Conservation (phyloP, 2,797 vertebrate genomes). For the Microtus californicus region DNA sequence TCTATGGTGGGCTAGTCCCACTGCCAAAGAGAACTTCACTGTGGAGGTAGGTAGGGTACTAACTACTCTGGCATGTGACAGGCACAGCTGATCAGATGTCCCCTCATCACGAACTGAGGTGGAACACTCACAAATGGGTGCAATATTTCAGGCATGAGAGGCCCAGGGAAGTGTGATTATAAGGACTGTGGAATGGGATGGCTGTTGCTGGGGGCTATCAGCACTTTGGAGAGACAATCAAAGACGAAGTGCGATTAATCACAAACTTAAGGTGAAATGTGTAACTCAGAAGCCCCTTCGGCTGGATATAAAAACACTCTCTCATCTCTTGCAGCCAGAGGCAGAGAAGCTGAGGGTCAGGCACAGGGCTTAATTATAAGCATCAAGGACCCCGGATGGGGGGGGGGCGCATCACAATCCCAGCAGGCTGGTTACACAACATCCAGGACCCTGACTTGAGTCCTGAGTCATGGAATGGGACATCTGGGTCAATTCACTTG, state of each 20-base stretch:
- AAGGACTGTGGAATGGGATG: slow-evolving; percentile 13
- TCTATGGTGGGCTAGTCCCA: background rate
- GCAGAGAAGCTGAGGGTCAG: slow-evolving; percentile 54
- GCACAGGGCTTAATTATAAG: slow-evolving; percentile 56
- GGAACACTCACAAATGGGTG: background rate
- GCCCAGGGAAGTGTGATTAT: slow-evolving; percentile 37
- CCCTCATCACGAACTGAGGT: background rate
- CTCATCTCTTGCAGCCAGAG: slow-evolving; percentile 65
- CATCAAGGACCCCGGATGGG: background rate
- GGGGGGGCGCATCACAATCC: background rate
- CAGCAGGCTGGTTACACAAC: background rate
- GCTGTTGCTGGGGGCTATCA: slow-evolving; percentile 59
- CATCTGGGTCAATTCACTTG: background rate
- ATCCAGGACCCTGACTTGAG: background rate
- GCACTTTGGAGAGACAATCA: slow-evolving; percentile 63
- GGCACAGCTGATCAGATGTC: background rate
- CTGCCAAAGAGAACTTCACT: background rate
- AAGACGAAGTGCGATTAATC: slow-evolving; percentile 65
- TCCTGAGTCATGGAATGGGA: background rate
- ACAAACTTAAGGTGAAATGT: slow-evolving; percentile 63
- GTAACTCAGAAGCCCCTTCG: slow-evolving; percentile 63
- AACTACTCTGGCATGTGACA: background rate
- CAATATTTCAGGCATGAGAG: slow-evolving; percentile 35
- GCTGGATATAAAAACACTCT: slow-evolving; percentile 65
- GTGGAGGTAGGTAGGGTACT: background rate